Evolutionary conservation across 2,888 invertebrate species (phyloP).

Genomic region (Halictus quadricinctus): DNA sequence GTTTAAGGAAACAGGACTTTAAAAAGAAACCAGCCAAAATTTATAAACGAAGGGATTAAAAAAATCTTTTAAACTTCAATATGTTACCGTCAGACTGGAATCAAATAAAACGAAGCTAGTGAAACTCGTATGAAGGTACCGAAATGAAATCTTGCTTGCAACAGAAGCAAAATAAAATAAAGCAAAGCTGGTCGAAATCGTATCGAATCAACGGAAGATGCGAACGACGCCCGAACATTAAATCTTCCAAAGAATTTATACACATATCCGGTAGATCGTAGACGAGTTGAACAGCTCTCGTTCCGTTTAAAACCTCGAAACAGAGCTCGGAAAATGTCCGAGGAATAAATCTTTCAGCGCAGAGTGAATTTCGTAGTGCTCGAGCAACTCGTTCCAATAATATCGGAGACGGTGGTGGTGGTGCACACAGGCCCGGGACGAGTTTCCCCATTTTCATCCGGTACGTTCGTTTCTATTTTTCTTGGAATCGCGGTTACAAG

Average conservation of each 20-base stretch:
- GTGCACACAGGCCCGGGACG: background rate
- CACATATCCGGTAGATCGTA: background rate
- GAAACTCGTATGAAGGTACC: too few relatives aligned
- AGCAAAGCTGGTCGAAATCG: background rate
- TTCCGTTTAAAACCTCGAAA: background rate
- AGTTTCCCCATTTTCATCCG: background rate
- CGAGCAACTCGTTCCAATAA: background rate
- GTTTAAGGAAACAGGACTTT: too few relatives aligned
- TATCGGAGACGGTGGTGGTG: background rate
- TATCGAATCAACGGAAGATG: background rate
- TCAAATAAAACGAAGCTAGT: too few relatives aligned
- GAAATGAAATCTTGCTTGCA: background rate
- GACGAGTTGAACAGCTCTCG: background rate
- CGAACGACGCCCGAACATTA: background rate
- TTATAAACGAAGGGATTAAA: too few relatives aligned
- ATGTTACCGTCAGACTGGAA: too few relatives aligned
- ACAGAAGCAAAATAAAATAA: background rate
- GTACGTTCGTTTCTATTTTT: slow-evolving; percentile 11
- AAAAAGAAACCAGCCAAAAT: too few relatives aligned
- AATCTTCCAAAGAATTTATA: background rate
- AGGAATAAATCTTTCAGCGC: background rate
- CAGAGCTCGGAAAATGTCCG: background rate
- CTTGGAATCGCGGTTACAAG: slow-evolving; percentile 19
- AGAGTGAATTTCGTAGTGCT: background rate
- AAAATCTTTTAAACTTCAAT: too few relatives aligned